These are phyloP conservation scores for Apodemia zela DNA, from an alignment of 2,888 invertebrate genomes.

Conservation along the genomic window DNA sequence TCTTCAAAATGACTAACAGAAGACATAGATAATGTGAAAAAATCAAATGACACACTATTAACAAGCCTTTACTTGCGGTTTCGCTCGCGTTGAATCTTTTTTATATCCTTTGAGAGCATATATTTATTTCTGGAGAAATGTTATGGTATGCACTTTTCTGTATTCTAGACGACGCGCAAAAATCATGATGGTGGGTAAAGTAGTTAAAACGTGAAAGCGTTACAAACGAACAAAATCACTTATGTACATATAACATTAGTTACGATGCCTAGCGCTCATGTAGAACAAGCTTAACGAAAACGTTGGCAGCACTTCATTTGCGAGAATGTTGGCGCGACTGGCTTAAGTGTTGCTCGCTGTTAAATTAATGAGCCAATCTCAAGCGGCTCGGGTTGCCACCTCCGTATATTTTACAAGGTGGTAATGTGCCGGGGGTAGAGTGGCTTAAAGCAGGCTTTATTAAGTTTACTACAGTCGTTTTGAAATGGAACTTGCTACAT, in stretches of 20 bases:
- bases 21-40: too few relatives aligned
- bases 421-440: slow-evolving; percentile 54
- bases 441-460: slow-evolving; percentile 19
- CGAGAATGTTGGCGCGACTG: slow-evolving; percentile 72
- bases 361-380: slow-evolving; percentile 80
- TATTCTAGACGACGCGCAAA: too few relatives aligned
- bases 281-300: slow-evolving; percentile 22
- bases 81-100: too few relatives aligned
- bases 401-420: slow-evolving; percentile 75
- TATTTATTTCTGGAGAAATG: too few relatives aligned
- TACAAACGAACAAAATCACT: background rate
- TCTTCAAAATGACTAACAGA: too few relatives aligned
- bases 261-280: background rate
- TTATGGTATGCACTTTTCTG: too few relatives aligned
- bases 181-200: too few relatives aligned
- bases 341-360: slow-evolving; percentile 78
- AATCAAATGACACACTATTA: too few relatives aligned
- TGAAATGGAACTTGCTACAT: slow-evolving; percentile 4
- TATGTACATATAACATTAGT: background rate
- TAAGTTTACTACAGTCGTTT: slow-evolving; percentile 13
- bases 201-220: too few relatives aligned
- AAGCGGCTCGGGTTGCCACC: slow-evolving; percentile 59
- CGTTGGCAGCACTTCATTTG: slow-evolving; percentile 72
- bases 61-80: too few relatives aligned
- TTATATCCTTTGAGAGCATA: too few relatives aligned